phyloP scores from a whole-genome alignment of 2,888 invertebrate species.

The Zonitis immaculata region DNA sequence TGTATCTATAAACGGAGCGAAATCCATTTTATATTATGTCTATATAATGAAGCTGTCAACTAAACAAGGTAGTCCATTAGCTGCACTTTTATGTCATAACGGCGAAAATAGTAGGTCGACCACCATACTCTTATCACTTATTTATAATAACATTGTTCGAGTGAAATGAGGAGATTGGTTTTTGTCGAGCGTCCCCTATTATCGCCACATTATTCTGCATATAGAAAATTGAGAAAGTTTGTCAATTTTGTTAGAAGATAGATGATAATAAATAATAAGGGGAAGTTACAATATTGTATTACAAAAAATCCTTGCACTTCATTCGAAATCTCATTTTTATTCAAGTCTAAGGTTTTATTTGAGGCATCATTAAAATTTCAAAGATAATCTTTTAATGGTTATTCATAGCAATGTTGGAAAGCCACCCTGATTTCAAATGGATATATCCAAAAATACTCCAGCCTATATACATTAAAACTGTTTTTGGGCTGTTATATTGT shows the following conservation, averaged over 20 bases:
- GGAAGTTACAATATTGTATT: background rate
- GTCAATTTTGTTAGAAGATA: background rate
- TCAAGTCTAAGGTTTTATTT: background rate
- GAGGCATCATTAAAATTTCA: background rate
- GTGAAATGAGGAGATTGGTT: background rate
- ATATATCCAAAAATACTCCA: background rate
- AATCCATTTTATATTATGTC: background rate
- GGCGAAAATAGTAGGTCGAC: background rate
- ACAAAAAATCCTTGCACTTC: background rate
- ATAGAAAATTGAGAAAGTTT: background rate
- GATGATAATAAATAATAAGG: background rate
- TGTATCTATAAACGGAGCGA: slow-evolving; percentile 4
- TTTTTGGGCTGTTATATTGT: background rate
- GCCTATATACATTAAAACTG: background rate
- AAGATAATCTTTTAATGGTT: background rate
- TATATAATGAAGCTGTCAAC: background rate
- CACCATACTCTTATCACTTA: background rate
- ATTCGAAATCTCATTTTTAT: background rate
- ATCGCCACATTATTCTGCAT: background rate
- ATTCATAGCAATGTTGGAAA: background rate
- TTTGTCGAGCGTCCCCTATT: background rate
- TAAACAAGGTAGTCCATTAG: background rate
- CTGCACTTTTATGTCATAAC: background rate
- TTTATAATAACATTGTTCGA: background rate
- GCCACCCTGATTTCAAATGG: background rate